Evolutionary conservation across 2,113 vertebrate genomes (phyloP), one percentile per base, ranked within the genome.

Genomic region (Pseudonaja textilis): DNA sequence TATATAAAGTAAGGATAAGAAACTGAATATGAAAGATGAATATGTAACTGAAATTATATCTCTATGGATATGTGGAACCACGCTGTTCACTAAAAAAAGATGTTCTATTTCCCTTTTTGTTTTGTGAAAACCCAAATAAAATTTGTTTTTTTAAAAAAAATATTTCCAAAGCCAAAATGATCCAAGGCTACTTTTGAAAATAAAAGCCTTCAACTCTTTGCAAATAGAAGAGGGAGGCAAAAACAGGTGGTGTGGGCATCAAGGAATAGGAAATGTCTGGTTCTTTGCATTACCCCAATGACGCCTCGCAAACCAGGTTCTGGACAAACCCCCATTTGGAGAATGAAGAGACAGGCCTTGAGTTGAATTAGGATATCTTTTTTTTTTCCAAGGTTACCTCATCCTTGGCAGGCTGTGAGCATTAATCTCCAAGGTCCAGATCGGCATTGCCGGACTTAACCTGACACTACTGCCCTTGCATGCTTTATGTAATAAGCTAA

Each of bases 391-490:
- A 11, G 11, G 88, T 26, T 10, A 0, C 23, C 47, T 25, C 29
- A 34, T 7, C 74, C 56, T n/a, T 50, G 57, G 25, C 22, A 25
- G 3, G 3, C 9, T 4, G 34, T 20, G 23, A 23, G 12, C 16
- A 10, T 34, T 50, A 11, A 90, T 47, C 42, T 50, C 25, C n/a
- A 5, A 22, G 29, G 42, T 29, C 55, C 14, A 29, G 8, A 2
- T 18, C n/a, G 39, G 12, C 7, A 20, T 22, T 47, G n/a, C 3
- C 26, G 0, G 55, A 20, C 26, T 52, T 8, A 45, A 22, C 34
- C 81, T 12, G 3, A 4, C 2, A 0, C 89, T 8, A 54, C 16
- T 91, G 94, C 95, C 95, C 93, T 95, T 93, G 93, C 92, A 18
- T 64, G 11, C 25, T 34, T 9, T 95, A 89, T 93, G 47, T 95